A percentile compares a stretch with the other conserved stretches of the same genome.
These are phyloP conservation scores for Microplitis manilae DNA, from an alignment of 2,888 invertebrate genomes.

Conservation along the genomic window DNA sequence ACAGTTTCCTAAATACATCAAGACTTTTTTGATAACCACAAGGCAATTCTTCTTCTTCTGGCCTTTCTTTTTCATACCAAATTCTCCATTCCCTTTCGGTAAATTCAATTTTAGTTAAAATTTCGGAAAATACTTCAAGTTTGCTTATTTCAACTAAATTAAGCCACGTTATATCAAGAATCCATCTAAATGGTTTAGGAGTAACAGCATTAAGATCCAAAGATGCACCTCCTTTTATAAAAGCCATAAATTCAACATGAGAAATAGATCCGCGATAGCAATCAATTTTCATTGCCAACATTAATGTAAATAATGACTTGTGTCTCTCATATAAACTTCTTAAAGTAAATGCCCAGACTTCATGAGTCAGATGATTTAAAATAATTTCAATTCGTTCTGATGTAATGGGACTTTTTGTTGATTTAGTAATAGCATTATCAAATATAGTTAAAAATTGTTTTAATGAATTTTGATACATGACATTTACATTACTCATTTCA, in stretches of 20 bases:
- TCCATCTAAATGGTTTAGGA: constrained; percentile 95
- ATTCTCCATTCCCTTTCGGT: constrained; percentile 91
- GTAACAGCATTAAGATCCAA: constrained; percentile 92
- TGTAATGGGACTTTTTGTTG: constrained; percentile 87
- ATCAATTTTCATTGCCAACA: constrained; percentile 96
- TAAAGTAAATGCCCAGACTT: constrained; percentile 93
- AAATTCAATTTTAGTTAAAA: constrained; percentile 85
- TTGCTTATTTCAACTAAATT: constrained; percentile 95
- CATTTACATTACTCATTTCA: constrained; percentile 96
- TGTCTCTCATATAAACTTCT: constrained; percentile 94
- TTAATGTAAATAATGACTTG: constrained; percentile 92
- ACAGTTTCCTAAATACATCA: constrained; percentile 89
- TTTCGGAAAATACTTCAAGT: constrained; percentile 83
- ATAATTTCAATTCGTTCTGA: constrained; percentile 92
- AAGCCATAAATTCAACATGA: constrained; percentile 93
- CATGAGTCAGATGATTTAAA: constrained; percentile 89
- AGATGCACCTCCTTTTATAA: constrained; percentile 97
- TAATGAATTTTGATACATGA: constrained; percentile 97
- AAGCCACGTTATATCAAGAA: constrained; percentile 95
- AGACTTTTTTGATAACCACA: constrained; percentile 89
- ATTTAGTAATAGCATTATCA: constrained; percentile 93
- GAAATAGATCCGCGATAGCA: constrained; percentile 85
- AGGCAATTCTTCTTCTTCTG: constrained; percentile 92
- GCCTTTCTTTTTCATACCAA: constrained; percentile 95
- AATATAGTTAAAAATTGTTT: constrained; percentile 95